Percentiles rank a stretch among this genome's conserved stretches.
Conservation (phyloP, 2,797 vertebrate species). For the Neomorphus geoffroyi region DNA sequence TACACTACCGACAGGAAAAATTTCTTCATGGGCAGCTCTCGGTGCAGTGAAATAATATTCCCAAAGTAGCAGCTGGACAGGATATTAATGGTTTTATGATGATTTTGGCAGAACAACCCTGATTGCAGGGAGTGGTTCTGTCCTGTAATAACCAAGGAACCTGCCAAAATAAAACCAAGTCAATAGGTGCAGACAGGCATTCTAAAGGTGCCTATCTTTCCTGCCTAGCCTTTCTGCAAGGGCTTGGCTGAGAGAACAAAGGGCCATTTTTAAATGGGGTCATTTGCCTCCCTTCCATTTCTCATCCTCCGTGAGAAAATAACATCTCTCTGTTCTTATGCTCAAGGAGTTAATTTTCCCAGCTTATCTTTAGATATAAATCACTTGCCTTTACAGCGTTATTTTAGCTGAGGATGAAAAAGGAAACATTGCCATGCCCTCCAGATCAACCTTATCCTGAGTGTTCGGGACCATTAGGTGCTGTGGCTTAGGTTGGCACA, state of each 20-base stretch:
- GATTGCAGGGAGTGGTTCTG: not conserved
- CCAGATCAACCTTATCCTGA: not conserved
- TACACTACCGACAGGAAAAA: not conserved
- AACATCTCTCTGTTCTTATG: not conserved
- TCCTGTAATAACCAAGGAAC: not conserved
- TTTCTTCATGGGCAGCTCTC: not conserved
- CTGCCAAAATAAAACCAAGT: not conserved
- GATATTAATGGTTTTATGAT: not conserved
- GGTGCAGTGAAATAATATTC: not conserved
- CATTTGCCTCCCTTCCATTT: not conserved
- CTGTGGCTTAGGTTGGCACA: not conserved
- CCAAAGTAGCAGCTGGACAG: not conserved
- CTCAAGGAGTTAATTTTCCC: not conserved
- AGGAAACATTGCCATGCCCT: not conserved
- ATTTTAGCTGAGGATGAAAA: not conserved
- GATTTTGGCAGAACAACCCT: not conserved
- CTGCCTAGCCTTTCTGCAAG: not conserved
- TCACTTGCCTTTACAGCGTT: not conserved
- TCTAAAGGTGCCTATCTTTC: not conserved
- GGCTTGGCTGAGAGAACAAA: not conserved
- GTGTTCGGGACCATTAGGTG: not conserved
- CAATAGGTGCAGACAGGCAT: not conserved
- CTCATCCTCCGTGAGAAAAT: not conserved
- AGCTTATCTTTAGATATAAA: not conserved
- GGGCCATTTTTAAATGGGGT: not conserved